Evolutionary conservation across 2,888 invertebrate species (phyloP), one percentile per base, ranked within the genome.

Genomic region (Diloba caeruleocephala): DNA sequence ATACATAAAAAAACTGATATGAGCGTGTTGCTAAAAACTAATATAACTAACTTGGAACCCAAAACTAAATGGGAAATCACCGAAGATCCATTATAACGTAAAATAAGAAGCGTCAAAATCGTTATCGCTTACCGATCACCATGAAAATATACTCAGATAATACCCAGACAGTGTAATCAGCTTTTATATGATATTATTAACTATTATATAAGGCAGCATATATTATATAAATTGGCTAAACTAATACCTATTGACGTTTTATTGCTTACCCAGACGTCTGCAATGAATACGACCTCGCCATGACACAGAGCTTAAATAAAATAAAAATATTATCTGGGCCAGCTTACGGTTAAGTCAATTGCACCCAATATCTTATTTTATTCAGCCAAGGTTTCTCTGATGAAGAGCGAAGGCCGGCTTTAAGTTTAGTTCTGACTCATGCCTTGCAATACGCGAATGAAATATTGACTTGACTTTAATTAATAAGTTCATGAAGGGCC

Each of bases 191-290:
- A 39, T 28, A 42, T 34, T 1, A 63, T 32, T 29, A 38, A 42
- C 29, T 5, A 13, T 21, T 17, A 44, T 32, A 32, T 39, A 48
- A n/a, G 34, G 1, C 43, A 10, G 41, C 54, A 44, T 38, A 50
- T 58, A 48, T 53, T 39, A 54, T 17, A 64, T 62, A 41, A 59
- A 61, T 72, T 68, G 67, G 59, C 57, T 70, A 48, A 69, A 65
- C 70, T 56, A 70, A 74, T 77, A n/a, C n/a, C n/a, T n/a, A 78
- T 82, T 76, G 69, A 70, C 68, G 71, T 62, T 71, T 74, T 69
- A 81, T 74, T 76, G 78, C 56, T 48, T 54, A 33, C 10, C 15
- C 63, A 69, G 66, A 62, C 67, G 57, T 17, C 42, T 59, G 55
- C 61, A 76, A 74, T 73, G 62, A 60, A 74, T 59, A 61, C 63